phyloP scores from a whole-genome alignment of 2,797 vertebrate species.

The Amniataba percoides region DNA sequence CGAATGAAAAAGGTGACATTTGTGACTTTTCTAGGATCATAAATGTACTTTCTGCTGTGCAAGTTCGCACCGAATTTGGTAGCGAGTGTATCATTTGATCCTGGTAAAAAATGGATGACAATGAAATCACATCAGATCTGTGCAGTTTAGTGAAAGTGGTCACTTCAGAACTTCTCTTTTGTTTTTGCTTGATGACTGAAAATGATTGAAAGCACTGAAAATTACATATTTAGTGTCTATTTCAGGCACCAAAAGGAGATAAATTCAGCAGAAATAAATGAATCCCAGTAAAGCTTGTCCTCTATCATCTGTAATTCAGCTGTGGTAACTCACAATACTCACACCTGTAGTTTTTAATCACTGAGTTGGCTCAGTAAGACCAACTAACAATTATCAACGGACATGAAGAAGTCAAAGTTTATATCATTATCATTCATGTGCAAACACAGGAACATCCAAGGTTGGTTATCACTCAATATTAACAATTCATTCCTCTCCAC shows the following conservation, averaged over 20 bases:
- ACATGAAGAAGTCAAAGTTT: neutral
- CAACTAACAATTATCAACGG: neutral
- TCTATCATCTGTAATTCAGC: neutral
- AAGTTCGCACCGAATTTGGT: conserved; percentile 34
- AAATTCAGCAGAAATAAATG: neutral
- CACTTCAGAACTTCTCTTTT: neutral
- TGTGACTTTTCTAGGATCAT: conserved; percentile 52
- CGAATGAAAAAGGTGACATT: conserved; percentile 50
- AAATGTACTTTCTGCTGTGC: conserved; percentile 26
- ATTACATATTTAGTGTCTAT: neutral
- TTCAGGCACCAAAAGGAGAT: neutral
- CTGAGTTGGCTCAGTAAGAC: neutral
- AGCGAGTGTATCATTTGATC: neutral
- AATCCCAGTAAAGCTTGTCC: conserved; percentile 6
- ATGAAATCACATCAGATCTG: conserved; percentile 1
- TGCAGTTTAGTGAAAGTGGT: conserved; percentile 6
- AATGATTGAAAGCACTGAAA: neutral
- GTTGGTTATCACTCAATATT: neutral
- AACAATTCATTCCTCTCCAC: neutral
- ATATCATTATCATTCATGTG: neutral
- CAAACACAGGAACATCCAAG: neutral
- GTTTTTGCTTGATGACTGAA: neutral
- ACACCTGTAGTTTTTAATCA: neutral
- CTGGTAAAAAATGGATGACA: neutral
- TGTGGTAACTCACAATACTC: neutral